Percentiles rank a stretch among this genome's conserved stretches.
These are phyloP conservation scores for Macheiramphus alcinus DNA, from an alignment of 2,113 vertebrate genomes.

Conservation along the genomic window DNA sequence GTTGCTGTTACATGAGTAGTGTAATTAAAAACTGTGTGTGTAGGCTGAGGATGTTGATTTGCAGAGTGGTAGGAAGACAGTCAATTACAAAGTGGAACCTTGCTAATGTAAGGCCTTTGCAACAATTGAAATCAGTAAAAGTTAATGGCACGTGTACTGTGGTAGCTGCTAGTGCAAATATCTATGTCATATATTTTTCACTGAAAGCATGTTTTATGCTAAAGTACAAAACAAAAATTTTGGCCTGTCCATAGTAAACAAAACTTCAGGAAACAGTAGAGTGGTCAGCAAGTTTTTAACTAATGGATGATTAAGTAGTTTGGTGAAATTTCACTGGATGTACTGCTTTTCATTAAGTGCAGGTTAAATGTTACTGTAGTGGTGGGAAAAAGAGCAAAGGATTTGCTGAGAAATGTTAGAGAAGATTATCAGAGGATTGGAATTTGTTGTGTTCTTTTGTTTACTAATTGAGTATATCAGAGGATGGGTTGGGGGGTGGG, in stretches of 20 bases:
- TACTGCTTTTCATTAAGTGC: not conserved
- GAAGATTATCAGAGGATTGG: not conserved
- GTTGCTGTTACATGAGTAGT: not conserved
- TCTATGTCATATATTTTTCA: fast-evolving
- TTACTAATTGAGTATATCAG: not conserved
- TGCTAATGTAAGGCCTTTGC: not conserved
- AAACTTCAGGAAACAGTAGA: not conserved
- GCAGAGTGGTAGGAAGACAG: not conserved
- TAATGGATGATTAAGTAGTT: not conserved
- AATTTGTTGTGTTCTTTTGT: not conserved
- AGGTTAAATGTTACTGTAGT: not conserved
- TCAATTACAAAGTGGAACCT: not conserved
- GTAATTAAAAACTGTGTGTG: not conserved
- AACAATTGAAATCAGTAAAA: not conserved
- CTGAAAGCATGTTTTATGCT: not conserved
- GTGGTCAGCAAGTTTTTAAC: not conserved
- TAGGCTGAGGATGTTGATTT: not conserved
- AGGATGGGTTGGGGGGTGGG: not conserved
- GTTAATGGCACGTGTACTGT: not conserved
- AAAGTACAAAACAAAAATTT: not conserved
- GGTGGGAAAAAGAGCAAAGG: not conserved
- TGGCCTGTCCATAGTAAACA: not conserved
- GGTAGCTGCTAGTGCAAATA: not conserved
- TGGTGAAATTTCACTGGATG: not conserved
- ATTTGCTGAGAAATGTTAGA: not conserved